Evolutionary conservation across 1,140 invertebrate species (phyloP).

Genomic region (Whitmania pigra): DNA sequence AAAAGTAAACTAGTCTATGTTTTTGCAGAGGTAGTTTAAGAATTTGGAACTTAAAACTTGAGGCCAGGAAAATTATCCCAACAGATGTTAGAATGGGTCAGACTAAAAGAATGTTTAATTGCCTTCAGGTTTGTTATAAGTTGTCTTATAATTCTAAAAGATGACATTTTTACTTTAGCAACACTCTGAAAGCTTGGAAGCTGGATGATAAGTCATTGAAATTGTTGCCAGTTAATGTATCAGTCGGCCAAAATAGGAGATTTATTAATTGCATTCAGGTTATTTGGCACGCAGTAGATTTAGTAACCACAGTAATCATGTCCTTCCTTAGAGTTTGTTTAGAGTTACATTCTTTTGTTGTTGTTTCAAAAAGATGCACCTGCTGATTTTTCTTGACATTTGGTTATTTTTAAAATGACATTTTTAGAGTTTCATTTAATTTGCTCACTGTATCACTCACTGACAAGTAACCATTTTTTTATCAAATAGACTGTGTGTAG

Average conservation of each 20-base stretch:
- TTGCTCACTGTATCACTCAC: constrained; percentile 2
- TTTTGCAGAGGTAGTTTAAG: constrained; percentile 39
- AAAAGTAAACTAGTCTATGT: too few species aligned
- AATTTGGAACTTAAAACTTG: constrained; percentile 62
- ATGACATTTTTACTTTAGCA: neutral
- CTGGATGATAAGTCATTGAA: constrained; percentile 18
- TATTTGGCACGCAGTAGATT: neutral
- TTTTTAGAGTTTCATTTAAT: neutral
- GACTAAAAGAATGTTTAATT: constrained; percentile 41
- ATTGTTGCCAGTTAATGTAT: neutral
- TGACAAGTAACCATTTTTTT: neutral
- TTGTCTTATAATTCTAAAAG: neutral
- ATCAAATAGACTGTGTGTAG: neutral
- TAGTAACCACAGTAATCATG: neutral
- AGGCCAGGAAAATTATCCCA: constrained; percentile 55
- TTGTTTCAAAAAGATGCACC: neutral
- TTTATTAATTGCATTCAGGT: constrained; percentile 17
- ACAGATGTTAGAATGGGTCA: constrained; percentile 52
- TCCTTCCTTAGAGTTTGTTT: neutral
- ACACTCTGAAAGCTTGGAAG: constrained; percentile 7
- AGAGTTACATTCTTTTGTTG: neutral
- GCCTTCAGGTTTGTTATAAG: constrained; percentile 36
- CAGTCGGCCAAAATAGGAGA: constrained; percentile 12
- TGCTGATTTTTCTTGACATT: neutral
- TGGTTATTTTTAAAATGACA: neutral